phyloP scores from a whole-genome alignment of 2,888 invertebrate genomes.

The Leuctra nigra region DNA sequence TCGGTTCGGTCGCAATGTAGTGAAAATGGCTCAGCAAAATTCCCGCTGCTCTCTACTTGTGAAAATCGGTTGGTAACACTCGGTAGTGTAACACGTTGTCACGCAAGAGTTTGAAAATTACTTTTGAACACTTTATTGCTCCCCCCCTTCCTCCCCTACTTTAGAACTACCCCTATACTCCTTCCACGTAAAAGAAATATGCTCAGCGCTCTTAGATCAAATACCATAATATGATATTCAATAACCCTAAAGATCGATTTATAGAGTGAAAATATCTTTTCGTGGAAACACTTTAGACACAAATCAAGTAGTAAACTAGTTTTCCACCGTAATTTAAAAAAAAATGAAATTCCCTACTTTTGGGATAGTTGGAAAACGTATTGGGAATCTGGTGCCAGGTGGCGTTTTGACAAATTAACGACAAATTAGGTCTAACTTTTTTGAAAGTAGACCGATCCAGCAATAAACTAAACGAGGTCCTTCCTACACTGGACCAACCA shows the following conservation, averaged over 20 bases:
- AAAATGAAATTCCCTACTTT: slow-evolving; percentile 2
- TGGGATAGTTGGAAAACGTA: background rate
- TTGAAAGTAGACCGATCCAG: background rate
- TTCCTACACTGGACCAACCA: too few relatives aligned
- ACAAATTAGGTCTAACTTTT: slow-evolving; percentile 16
- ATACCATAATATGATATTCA: slow-evolving; percentile 14
- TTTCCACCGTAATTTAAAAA: background rate
- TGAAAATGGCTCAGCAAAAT: too few relatives aligned
- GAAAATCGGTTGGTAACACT: slow-evolving; percentile 6
- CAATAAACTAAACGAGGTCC: slow-evolving; percentile 13
- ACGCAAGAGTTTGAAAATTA: slow-evolving; percentile 19
- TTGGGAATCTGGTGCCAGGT: slow-evolving; percentile 4
- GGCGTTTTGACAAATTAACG: slow-evolving; percentile 14
- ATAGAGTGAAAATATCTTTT: background rate
- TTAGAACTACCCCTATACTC: slow-evolving; percentile 16
- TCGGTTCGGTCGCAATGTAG: too few relatives aligned
- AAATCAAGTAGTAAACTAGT: slow-evolving; percentile 1
- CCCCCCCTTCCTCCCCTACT: slow-evolving; percentile 14
- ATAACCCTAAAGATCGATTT: slow-evolving; percentile 8
- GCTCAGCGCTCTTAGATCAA: slow-evolving; percentile 4
- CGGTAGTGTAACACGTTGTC: slow-evolving; percentile 17
- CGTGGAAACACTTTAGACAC: background rate
- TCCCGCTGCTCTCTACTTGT: too few relatives aligned
- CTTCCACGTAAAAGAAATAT: slow-evolving; percentile 5
- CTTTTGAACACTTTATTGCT: slow-evolving; percentile 18